These are phyloP conservation scores for Patiria miniata DNA, from an alignment of 35 echinoderm and acorn worm genomes.

Conservation along the genomic window DNA sequence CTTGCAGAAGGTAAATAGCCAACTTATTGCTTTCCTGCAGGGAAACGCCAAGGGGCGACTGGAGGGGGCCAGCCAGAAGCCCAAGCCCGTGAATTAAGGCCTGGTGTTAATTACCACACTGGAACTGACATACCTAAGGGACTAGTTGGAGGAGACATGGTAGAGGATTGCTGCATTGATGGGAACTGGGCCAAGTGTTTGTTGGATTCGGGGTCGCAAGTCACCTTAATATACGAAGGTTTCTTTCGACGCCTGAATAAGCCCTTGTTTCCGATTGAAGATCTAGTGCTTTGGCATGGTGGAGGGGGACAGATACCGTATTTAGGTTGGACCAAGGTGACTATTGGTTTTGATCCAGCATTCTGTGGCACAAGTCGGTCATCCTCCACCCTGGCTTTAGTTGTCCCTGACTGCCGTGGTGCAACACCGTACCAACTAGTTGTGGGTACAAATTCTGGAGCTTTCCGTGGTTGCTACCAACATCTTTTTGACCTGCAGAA, in stretches of 20 bases:
- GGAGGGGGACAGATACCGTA: constrained; percentile 69
- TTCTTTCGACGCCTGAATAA: constrained; percentile 26
- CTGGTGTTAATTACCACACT: neutral
- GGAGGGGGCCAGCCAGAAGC: constrained; percentile 54
- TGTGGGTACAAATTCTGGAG: constrained; percentile 58
- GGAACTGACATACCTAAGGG: constrained; percentile 38
- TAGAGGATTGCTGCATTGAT: constrained; percentile 39
- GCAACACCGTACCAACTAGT: constrained; percentile 14
- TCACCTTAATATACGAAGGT: constrained; percentile 50
- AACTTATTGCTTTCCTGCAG: constrained; percentile 49
- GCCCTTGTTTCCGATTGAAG: constrained; percentile 44
- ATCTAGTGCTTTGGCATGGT: constrained; percentile 72
- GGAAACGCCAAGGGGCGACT: constrained; percentile 56
- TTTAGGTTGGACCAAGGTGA: constrained; percentile 49
- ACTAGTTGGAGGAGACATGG: constrained; percentile 47
- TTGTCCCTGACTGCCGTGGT: constrained; percentile 45
- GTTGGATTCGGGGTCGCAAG: constrained; percentile 71
- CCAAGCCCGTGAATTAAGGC: neutral
- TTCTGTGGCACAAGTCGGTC: constrained; percentile 38
- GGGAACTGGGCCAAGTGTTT: neutral
- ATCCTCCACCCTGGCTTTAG: constrained; percentile 36
- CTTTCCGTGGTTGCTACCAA: constrained; percentile 29
- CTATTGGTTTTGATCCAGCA: neutral
- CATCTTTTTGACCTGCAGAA: neutral
- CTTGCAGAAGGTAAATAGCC: constrained; percentile 21